Percentiles rank a stretch among this genome's conserved stretches.
Conservation (phyloP, 2,797 vertebrate genomes). For the Varecia variegata region DNA sequence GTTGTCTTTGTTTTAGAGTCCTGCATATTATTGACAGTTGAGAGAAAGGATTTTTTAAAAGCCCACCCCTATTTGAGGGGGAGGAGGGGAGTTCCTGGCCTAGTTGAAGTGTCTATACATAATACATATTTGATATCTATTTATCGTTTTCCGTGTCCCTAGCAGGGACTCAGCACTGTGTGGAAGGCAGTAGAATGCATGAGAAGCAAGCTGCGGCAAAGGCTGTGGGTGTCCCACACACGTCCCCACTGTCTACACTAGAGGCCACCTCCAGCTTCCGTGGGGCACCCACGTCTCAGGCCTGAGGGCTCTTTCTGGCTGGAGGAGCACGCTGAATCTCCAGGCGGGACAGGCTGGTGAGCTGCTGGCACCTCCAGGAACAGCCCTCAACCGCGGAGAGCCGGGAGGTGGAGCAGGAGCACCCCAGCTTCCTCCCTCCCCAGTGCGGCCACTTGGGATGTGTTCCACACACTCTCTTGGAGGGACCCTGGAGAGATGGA, state of each 20-base stretch:
- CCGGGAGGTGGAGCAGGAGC: background rate
- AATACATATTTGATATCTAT: background rate
- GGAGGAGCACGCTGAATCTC: background rate
- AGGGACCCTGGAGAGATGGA: accelerated
- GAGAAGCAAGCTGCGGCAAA: background rate
- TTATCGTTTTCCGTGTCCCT: background rate
- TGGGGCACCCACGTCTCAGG: background rate
- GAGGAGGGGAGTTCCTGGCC: background rate
- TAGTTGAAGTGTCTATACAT: background rate
- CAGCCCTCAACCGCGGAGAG: accelerated
- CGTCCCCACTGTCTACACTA: background rate
- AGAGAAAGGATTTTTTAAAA: background rate
- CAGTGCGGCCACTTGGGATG: background rate
- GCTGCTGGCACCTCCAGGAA: background rate
- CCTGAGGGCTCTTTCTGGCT: background rate
- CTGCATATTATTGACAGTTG: background rate
- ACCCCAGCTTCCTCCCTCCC: accelerated
- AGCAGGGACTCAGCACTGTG: accelerated
- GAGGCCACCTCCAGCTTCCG: background rate
- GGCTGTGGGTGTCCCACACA: background rate
- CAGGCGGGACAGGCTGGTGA: background rate
- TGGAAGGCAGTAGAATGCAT: background rate
- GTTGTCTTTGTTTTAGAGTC: background rate
- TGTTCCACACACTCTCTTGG: accelerated
- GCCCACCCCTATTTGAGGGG: background rate